Base-by-base conservation (phyloP, 1,140 invertebrate species). In the Diprion similis region DNA sequence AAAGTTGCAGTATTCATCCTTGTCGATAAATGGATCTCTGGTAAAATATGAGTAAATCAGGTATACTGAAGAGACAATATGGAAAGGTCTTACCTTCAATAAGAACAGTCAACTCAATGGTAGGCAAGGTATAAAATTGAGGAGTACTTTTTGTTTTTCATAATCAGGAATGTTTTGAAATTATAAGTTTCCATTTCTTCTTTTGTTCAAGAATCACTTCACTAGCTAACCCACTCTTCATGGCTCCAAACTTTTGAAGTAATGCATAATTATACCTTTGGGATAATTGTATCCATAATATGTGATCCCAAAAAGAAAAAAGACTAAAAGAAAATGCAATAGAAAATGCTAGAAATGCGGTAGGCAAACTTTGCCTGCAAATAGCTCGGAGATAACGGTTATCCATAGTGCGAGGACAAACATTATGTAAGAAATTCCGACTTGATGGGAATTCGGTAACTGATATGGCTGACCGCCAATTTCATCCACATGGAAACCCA, bases 361-460 rank as follows among this genome's bases (percentile, higher is more conserved):
- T 75, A 98, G 87, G 88, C 97, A 99, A 11, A 99, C 96, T 94
- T 98, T 98, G n/a, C 96, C 97, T 72, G 96, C 97, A 91, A 98
- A 98, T 18, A 99, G 86, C 89, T 98, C 97, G 10, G 97, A 98
- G 78, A 98, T 95, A 7, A 98, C 97, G 66, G 96, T 98, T 68
- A 98, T 97, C 97, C 97, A 99, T 4, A 98, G 85, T 46, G 97
- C 96, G 64, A 98, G 88, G 46, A 98, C 96, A 89, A 98, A 98
- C 79, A 98, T 91, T 78, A 98, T 98, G 83, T 99, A 98, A 1
- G 96, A 97, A 73, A 97, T 95, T 79, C 97, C 97, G 79, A 98
- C 96, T 92, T 97, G 95, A 85, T 97, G 96, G 76, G 95, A 97
- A 86, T 97, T 97, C 3, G 97, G 97, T 46, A 99, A 88, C 81